Evolutionary conservation across 1,140 invertebrate species (phyloP), one percentile per base, ranked within the genome.

Genomic region (Sminthurides bifidus): DNA sequence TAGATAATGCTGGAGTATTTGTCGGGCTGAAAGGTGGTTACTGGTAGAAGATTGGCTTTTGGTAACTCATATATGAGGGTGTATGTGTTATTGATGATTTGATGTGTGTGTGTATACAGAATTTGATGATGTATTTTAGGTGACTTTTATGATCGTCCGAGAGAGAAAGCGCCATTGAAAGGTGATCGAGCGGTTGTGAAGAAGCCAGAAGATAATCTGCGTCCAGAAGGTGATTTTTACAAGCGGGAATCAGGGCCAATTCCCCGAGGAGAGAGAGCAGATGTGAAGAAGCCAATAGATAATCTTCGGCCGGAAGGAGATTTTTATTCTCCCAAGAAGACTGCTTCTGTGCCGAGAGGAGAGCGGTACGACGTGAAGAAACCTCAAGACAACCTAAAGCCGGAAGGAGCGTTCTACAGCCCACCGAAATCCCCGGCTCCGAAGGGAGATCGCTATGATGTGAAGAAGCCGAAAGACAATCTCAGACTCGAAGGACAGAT

Each of bases 401-500:
- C 75, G 56, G 70, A 81, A 70, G 75, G 75, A 46, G 77, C 80
- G 66, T 79, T 83, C 2, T 70, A 53, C 31, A 43, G 43, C 26
- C 14, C 27, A 23, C 41, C 51, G 23, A 68, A 67, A 58, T 54
- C 60, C 43, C 57, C 4, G n/a, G 26, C 49, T 17, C 35, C 63
- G 5, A 67, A 60, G n/a, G 49, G 77, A 76, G 69, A 81, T 74
- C 71, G 56, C 29, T 48, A 26, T 10, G 54, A 66, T 2, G 55
- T 62, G 14, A 72, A 76, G 64, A 71, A 70, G 40, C 73, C 75
- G 2, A 78, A 78, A 66, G 77, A 81, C 60, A 81, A 81, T 67
- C 68, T 81, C 4, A 73, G 72, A 56, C 73, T 74, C 0, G 79
- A 81, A 63, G 82, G 80, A 8, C 37, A n/a, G 21, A 44, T 29